Base-by-base conservation (phyloP, 2,888 invertebrate genomes). In the Nomada hirtipes region DNA sequence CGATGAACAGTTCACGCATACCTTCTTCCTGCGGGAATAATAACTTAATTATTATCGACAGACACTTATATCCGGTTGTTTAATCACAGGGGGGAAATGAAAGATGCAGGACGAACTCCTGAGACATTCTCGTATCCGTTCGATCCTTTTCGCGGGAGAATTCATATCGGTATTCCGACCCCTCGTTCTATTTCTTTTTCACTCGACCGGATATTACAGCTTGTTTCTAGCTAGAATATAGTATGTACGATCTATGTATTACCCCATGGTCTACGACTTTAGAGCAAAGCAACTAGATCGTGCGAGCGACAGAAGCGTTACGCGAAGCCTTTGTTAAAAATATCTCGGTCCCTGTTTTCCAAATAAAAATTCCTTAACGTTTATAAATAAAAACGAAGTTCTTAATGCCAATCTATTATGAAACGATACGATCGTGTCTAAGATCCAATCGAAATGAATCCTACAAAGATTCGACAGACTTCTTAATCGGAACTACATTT, bases 171-270 rank as follows among this genome's bases (percentile, higher is more conserved):
- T 63, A 75, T 73, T 26, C 4, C 47, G 74, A 60, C 67, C 68
- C 42, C 63, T 7, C 20, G 29, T 50, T 61, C 63, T 23, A 42
- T 52, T 68, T 57, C n/a, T 68, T 61, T 53, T 11, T 44, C 55
- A 10, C 23, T 44, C 26, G 59, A 47, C 59, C 18, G 70, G 60
- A 76, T 79, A 79, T 76, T 76, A 55, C 59, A 55, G 42, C 57
- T 68, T 70, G 64, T 64, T 69, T 11, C 36, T 11, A 63, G 20
- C 10, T 10, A 26, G 36, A 57, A 42, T 20, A 72, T 65, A 50
- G 61, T 59, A 26, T 26, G 26, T 26, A 42, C 13, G 74, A 61
- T 68, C 7, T 15, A 79, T 3, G 55, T 63, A 75, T 79, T 74
- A 63, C 68, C 60, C 29, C 70, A 29, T 18, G 69, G 36, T 10